Base-by-base conservation (phyloP, 2,888 invertebrate genomes). In the Drosophila paranaensis region DNA sequence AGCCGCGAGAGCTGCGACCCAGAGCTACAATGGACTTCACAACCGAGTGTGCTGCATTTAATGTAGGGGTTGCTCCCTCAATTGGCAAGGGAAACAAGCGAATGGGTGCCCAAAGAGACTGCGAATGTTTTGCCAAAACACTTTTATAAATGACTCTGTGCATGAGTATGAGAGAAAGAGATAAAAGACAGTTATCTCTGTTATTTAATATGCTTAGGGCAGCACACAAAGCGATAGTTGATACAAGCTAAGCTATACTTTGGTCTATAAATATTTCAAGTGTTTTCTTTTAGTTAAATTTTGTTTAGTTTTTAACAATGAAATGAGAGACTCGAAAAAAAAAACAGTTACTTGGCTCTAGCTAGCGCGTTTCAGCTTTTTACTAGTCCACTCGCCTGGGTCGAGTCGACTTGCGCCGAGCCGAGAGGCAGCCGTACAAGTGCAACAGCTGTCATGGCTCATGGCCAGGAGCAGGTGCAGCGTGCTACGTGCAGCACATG, bases 341-440 rank as follows among this genome's bases (percentile, higher is more conserved):
- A 35, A 16, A 14, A 4, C n/a, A 11, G 35, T 2, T 16, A 30
- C 45, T 66, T 40, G 67, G 58, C 35, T 40, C 48, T 48, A 53
- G 37, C 16, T 30, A 30, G 3, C 30, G 30, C 30, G 30, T 30
- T 4, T 30, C 6, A 30, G 30, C 42, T 10, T 37, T 57, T 43
- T 58, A 58, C 37, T 51, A 35, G 50, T 30, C 54, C 48, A 46
- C 10, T 42, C 42, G 40, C 39, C 63, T 43, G 58, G 43, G 39
- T 10, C 25, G 39, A 39, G 25, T 35, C 20, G 35, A 14, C 27
- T 10, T 9, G 16, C 14, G 10, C 0, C 33, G 30, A 5, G 16
- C 6, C 33, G 16, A 8, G 61, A 25, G 57, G 90, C 83, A 88
- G 82, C 86, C 84, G 62, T 89, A 85, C 77, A 90, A 91, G 85